Evolutionary conservation across 2,888 invertebrate genomes (phyloP), one percentile per base, ranked within the genome.

Genomic region (Drosophila pseudotakahashii): DNA sequence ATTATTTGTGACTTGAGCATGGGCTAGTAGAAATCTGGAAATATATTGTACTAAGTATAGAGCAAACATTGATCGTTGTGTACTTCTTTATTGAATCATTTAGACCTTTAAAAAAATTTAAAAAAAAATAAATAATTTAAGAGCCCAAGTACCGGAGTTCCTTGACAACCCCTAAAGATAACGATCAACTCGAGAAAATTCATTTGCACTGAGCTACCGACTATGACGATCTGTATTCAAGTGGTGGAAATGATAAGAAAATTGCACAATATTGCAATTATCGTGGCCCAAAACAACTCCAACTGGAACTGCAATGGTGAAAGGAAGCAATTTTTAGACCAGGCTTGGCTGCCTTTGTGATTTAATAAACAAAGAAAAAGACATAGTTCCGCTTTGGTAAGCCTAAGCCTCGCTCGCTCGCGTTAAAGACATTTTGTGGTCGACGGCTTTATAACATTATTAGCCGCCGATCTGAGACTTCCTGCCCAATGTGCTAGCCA

Each of bases 361-460:
- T 66, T 66, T 66, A 66, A 66, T 67, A 67, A 66, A 47, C 37
- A 53, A 16, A 45, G 54, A 53, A 53, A 59, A 39, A 39, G 59
- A 51, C 51, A 41, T 3, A 50, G 67, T 69, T 69, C 42, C 69
- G 69, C 69, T 53, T 69, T 60, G 69, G 61, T 72, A 52, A 48
- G 51, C 68, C 68, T n/a, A 7, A 39, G 42, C 26, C 10, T 10
- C 34, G n/a, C n/a, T n/a, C n/a, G n/a, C n/a, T n/a, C n/a, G 14
- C 37, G 19, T 26, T 30, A 42, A 63, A 63, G 9, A 47, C 36
- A 42, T 16, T 52, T 64, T 32, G 36, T 30, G 30, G 16, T 19
- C 23, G 10, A 13, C 30, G 16, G 44, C 36, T 51, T 69, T 68
- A 67, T 41, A 36, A 19, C 67, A 51, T 44, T 52, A 55, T 57